Evolutionary conservation across 2,113 vertebrate genomes (phyloP).

Genomic region (Halcyon senegalensis): DNA sequence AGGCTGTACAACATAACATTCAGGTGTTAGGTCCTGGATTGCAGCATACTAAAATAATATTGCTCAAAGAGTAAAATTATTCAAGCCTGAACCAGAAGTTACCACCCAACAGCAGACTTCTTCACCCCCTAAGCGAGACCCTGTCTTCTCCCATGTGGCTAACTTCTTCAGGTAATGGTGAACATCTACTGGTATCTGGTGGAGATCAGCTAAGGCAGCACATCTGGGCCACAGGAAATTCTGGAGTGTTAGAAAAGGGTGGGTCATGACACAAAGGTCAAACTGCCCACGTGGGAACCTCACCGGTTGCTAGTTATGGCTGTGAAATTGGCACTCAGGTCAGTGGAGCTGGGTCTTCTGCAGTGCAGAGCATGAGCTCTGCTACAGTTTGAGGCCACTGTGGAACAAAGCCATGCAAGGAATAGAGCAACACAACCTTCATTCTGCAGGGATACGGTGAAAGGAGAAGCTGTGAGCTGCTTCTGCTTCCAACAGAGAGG

Average conservation of each 20-base stretch:
- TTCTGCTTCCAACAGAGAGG: neutral
- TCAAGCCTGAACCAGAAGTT: neutral
- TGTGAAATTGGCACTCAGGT: neutral
- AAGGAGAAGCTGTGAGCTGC: neutral
- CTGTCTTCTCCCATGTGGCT: fast-evolving
- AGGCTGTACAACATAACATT: neutral
- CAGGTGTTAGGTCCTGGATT: neutral
- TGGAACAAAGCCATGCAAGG: neutral
- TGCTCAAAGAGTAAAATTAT: neutral
- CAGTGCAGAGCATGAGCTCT: neutral
- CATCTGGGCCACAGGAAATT: neutral
- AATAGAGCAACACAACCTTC: neutral
- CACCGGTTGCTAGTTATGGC: fast-evolving
- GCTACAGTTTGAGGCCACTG: neutral
- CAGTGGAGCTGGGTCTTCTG: neutral
- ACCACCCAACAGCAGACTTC: neutral
- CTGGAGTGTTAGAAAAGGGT: neutral
- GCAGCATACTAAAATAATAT: neutral
- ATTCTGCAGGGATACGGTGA: fast-evolving
- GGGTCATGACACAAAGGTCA: neutral
- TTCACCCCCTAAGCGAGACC: neutral
- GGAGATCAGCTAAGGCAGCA: neutral
- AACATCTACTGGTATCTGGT: neutral
- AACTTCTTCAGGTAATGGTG: fast-evolving
- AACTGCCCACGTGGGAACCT: neutral